Conservation (phyloP, 2,888 invertebrate species). For the Steinernema carpocapsae region DNA sequence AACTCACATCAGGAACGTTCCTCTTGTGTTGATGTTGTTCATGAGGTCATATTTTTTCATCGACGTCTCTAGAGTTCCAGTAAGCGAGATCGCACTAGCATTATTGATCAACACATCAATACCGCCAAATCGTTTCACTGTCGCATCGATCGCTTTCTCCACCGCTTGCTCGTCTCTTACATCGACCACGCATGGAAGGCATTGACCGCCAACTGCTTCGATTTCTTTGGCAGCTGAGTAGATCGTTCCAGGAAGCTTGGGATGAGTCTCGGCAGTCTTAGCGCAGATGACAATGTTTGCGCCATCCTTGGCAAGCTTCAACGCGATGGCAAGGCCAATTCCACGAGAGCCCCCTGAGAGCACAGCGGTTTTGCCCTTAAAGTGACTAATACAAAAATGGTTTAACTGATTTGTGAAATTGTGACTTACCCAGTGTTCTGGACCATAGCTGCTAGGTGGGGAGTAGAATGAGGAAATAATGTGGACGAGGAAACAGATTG, state of each 20-base stretch:
- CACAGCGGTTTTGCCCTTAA: constrained; percentile 87
- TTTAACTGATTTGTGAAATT: constrained; percentile 66
- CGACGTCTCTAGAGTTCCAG: constrained; percentile 77
- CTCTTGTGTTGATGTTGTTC: constrained; percentile 90
- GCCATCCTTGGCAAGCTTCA: constrained; percentile 81
- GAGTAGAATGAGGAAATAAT: no score
- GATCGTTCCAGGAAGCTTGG: constrained; percentile 88
- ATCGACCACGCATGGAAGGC: constrained; percentile 78
- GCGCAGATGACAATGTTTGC: constrained; percentile 91
- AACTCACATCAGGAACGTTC: constrained; percentile 88
- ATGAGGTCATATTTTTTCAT: constrained; percentile 97
- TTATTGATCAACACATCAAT: constrained; percentile 92
- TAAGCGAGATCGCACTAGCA: constrained; percentile 84
- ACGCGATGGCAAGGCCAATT: constrained; percentile 91
- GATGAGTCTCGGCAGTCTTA: constrained; percentile 86
- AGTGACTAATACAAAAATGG: constrained; percentile 75
- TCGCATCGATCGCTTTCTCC: constrained; percentile 72
- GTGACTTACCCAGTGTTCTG: constrained; percentile 1
- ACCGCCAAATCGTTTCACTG: constrained; percentile 83
- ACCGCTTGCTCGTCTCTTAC: constrained; percentile 77
- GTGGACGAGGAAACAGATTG: no score
- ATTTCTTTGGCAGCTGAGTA: not conserved
- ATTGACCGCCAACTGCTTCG: constrained; percentile 35
- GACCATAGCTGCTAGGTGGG: no score
- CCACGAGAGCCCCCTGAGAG: constrained; percentile 94